These are phyloP conservation scores for Agrotis clavis DNA, from an alignment of 2,888 invertebrate genomes.

Conservation along the genomic window DNA sequence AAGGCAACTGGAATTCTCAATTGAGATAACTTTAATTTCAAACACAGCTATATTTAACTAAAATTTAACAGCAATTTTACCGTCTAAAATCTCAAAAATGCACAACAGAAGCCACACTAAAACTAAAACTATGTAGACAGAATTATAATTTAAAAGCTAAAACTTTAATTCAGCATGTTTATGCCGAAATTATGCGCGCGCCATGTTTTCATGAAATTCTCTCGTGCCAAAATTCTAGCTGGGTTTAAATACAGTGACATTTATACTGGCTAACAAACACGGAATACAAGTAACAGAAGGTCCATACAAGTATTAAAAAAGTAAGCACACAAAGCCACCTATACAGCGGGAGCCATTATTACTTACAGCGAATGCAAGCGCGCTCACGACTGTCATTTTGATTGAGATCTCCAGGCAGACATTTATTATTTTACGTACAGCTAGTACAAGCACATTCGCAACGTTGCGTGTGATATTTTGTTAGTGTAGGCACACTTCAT, in stretches of 20 bases:
- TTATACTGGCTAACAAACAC: neutral
- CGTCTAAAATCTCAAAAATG: neutral
- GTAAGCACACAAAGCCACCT: neutral
- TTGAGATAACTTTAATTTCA: neutral
- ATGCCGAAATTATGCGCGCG: conserved; percentile 2
- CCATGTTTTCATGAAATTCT: conserved; percentile 15
- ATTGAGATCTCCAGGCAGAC: too few species aligned
- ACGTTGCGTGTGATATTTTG: too few species aligned
- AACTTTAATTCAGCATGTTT: conserved; percentile 21
- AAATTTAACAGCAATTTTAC: neutral
- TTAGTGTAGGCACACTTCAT: too few species aligned
- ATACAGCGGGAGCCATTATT: too few species aligned
- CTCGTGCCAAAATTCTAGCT: conserved; percentile 1
- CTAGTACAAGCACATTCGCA: too few species aligned
- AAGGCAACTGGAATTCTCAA: neutral
- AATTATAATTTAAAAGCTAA: neutral
- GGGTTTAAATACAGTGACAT: conserved; percentile 24
- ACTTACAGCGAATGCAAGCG: too few species aligned
- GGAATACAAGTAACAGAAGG: conserved; percentile 2
- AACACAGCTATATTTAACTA: neutral
- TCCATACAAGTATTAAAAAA: neutral
- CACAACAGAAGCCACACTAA: neutral
- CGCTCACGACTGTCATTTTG: too few species aligned
- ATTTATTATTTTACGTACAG: too few species aligned
- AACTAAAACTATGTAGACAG: conserved; percentile 4